Percentiles rank a stretch among this genome's conserved stretches.
Conservation (phyloP, 2,113 vertebrate species). For the Sarotherodon lohbergeri region DNA sequence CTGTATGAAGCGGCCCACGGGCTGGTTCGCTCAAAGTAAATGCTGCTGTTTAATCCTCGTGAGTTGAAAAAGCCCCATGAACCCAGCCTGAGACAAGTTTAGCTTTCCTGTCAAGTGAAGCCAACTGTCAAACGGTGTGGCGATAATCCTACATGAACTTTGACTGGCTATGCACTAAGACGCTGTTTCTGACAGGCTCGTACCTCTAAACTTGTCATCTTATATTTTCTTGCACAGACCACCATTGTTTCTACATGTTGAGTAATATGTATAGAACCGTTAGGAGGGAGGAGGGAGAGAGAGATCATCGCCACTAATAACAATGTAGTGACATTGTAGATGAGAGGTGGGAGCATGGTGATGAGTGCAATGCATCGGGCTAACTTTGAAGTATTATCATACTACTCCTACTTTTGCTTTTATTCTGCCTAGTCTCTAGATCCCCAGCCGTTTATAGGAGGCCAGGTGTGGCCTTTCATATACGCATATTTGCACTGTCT, state of each 20-base stretch:
- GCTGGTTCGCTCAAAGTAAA: not conserved
- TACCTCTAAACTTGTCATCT: not conserved
- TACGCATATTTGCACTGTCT: not conserved
- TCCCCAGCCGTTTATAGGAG: not conserved
- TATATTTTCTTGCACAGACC: not conserved
- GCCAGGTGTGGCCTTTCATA: not conserved
- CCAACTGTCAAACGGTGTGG: not conserved
- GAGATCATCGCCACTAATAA: not conserved
- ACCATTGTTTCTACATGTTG: not conserved
- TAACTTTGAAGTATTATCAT: not conserved
- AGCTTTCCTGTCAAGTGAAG: not conserved
- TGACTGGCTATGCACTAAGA: not conserved
- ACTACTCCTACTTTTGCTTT: not conserved
- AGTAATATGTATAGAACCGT: not conserved
- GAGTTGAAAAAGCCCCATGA: not conserved
- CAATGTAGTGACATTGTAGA: not conserved
- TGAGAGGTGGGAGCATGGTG: not conserved
- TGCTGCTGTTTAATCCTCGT: not conserved
- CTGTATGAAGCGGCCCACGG: not conserved
- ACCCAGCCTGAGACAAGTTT: not conserved
- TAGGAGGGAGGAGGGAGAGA: not conserved
- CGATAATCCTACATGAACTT: slow-evolving; percentile 2
- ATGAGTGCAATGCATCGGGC: not conserved
- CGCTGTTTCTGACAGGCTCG: not conserved
- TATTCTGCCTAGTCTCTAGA: not conserved